Evolutionary conservation across 2,113 vertebrate genomes (phyloP).

Genomic region (Pan paniscus): DNA sequence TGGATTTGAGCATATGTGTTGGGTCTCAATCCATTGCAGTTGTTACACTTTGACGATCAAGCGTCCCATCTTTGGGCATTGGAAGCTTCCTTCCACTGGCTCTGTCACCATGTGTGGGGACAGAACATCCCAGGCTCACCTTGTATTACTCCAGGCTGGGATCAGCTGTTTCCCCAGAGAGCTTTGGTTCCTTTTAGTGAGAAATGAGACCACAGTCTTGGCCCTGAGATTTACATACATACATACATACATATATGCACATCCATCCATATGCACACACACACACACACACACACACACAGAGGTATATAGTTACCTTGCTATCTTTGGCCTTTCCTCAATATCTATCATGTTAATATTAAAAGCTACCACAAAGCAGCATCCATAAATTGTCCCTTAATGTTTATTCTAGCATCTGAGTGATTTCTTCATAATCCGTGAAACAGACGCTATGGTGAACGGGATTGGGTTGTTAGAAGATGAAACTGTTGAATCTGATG

Average conservation of each 20-base stretch:
- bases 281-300: neutral
- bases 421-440: neutral
- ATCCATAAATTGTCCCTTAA: neutral
- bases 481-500: neutral
- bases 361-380: neutral
- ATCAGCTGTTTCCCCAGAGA: neutral
- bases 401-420: neutral
- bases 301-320: too few relatives aligned
- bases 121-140: neutral
- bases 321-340: too few relatives aligned
- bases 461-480: neutral
- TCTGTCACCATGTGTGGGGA: fast-evolving
- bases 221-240: neutral
- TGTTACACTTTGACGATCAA: neutral
- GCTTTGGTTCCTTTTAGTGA: neutral
- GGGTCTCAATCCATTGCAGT: neutral
- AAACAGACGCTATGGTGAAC: too few relatives aligned
- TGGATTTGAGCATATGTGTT: neutral
- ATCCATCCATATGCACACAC: too few relatives aligned
- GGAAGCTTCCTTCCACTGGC: neutral
- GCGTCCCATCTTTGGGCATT: neutral
- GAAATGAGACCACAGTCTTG: fast-evolving
- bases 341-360: fast-evolving
- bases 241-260: fast-evolving
- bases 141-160: neutral